Percentiles rank a stretch among this genome's conserved stretches.
phyloP scores from a whole-genome alignment of 2,888 invertebrate species.

The Epinotia bilunana region DNA sequence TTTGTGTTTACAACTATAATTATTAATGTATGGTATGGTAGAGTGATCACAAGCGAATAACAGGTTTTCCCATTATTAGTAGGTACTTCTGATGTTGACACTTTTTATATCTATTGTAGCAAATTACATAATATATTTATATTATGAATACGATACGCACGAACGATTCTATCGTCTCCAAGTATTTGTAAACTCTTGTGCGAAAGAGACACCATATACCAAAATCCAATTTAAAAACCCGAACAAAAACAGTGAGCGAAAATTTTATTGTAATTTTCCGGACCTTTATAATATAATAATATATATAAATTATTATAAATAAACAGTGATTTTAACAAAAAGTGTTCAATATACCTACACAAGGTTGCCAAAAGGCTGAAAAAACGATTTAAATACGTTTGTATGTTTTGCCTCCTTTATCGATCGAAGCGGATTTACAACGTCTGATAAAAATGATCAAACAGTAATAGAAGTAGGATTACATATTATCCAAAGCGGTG shows the following conservation, averaged over 20 bases:
- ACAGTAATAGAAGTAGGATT: conserved; percentile 14
- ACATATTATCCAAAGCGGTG: conserved; percentile 1
- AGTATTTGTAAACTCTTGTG: conserved; percentile 12
- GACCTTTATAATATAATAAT: conserved; percentile 26
- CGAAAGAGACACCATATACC: conserved; percentile 22
- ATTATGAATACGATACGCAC: conserved; percentile 21
- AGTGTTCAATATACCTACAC: conserved; percentile 26
- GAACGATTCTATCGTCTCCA: neutral
- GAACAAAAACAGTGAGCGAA: conserved; percentile 26
- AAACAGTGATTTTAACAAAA: conserved; percentile 22
- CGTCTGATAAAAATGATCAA: conserved; percentile 31
- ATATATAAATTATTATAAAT: conserved; percentile 28
- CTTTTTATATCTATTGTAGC: neutral
- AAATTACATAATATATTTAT: neutral
- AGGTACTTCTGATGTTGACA: too few relatives aligned
- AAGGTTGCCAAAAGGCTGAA: conserved; percentile 33
- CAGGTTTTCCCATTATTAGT: neutral
- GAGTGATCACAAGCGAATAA: neutral
- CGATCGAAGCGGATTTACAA: conserved; percentile 2
- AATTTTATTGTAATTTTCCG: conserved; percentile 14
- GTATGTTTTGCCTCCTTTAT: conserved; percentile 17
- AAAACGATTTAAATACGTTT: neutral
- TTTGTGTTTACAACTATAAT: neutral
- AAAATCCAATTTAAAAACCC: conserved; percentile 14
- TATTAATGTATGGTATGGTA: neutral